Base-by-base conservation (phyloP, 2,888 invertebrate genomes). In the Elegia similella region DNA sequence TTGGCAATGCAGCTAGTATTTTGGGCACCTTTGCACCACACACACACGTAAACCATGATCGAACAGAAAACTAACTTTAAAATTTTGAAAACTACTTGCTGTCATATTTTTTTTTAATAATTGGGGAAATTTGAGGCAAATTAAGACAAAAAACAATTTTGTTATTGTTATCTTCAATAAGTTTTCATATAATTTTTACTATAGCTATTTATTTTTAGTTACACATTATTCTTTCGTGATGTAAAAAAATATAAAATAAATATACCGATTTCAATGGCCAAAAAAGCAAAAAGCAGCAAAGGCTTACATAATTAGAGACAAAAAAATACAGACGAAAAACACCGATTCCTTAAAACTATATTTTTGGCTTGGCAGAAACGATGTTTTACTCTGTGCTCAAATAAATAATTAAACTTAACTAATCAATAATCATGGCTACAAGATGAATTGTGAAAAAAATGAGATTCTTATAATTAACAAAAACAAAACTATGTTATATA, bases 211-310 rank as follows among this genome's bases (percentile, higher is more conserved):
- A 34, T 8, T 34, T 38, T 38, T 7, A 5, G 10, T 38, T 23
- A 3, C 23, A 23, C 23, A 38, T 12, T 61, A 62, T 55, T 53
- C 23, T 50, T 30, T 32, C 44, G 54, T 44, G 16, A 15, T 55
- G 44, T 44, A 61, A 53, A 47, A 56, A 42, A 56, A 59, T 54
- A 58, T 50, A 60, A 57, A 60, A 57, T 52, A 46, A 17, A 61
- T 64, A 59, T 61, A 61, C 66, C 67, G 65, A 59, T 63, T 67
- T 66, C 69, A 71, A 67, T 66, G 64, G 58, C 58, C 30, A 38
- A 56, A 57, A 56, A 52, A 44, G 15, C 56, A 59, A 58, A 56
- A 63, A 44, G 57, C 32, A 42, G 34, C 29, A 56, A 13, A 1
- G 29, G 42, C 52, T 52, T 29, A 52, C 7, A 53, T 58, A 62